Percentiles rank a stretch among this genome's conserved stretches.
phyloP scores from a whole-genome alignment of 1,140 invertebrate species.

The Latrodectus geometricus region DNA sequence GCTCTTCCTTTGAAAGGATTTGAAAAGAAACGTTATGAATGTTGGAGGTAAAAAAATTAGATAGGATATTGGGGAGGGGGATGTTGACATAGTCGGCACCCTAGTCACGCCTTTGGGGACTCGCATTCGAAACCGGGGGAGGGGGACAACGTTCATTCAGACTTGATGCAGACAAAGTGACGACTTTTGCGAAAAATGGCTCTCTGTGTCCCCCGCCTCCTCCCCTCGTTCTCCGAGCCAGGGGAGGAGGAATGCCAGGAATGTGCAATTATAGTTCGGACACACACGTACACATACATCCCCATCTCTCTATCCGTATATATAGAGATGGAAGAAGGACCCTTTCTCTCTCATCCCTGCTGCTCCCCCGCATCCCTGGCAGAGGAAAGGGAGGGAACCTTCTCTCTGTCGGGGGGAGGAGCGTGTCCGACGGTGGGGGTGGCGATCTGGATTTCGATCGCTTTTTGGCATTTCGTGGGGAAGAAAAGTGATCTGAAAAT shows the following conservation, averaged over 20 bases:
- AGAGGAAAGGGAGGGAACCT: not conserved
- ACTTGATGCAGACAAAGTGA: conserved; percentile 58
- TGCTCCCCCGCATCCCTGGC: not conserved
- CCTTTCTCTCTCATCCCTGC: conserved; percentile 7
- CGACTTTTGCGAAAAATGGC: conserved; percentile 58
- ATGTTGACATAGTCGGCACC: not conserved
- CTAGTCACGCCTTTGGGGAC: conserved; percentile 1
- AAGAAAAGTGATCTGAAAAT: no score
- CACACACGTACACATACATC: conserved; percentile 30
- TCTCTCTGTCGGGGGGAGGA: not conserved
- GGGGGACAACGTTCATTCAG: conserved; percentile 38
- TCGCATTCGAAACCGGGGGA: not conserved
- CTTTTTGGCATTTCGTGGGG: not conserved
- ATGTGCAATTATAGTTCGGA: conserved; percentile 61
- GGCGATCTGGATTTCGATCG: conserved; percentile 37
- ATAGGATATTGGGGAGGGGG: not conserved
- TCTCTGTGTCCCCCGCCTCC: conserved; percentile 6
- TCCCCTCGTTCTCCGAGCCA: not conserved
- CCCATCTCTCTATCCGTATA: conserved; percentile 3
- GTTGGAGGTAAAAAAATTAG: not conserved
- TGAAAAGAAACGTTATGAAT: no score
- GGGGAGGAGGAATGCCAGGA: conserved; percentile 44
- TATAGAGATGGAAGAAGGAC: conserved; percentile 10
- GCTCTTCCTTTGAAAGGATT: no score
- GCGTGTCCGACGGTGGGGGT: not conserved